Conservation (phyloP, 35 echinoderm and acorn worm genomes). For the Nesometra sesokonis region DNA sequence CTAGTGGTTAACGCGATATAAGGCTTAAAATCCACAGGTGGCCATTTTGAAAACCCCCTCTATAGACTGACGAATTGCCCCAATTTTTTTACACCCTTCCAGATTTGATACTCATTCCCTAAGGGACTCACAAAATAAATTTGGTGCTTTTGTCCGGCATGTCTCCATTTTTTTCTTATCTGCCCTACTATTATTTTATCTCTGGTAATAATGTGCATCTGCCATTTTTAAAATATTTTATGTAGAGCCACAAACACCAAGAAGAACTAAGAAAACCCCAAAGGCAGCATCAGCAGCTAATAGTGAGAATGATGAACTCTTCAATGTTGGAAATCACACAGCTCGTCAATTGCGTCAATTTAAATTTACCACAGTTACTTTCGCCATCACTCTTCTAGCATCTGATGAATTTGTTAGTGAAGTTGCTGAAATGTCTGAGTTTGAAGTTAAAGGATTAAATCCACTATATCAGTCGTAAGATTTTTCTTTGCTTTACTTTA, state of each 20-base stretch:
- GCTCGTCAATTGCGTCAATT: conserved; percentile 74
- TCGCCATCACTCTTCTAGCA: conserved; percentile 46
- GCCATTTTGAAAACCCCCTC: too few species aligned
- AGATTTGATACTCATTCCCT: too few species aligned
- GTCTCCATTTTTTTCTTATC: too few species aligned
- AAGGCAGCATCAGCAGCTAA: not conserved
- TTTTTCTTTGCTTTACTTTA: too few species aligned
- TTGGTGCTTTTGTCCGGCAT: too few species aligned
- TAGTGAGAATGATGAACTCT: not conserved
- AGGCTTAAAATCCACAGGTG: too few species aligned
- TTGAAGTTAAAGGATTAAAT: not conserved
- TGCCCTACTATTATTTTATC: too few species aligned
- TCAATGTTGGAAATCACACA: conserved; percentile 31
- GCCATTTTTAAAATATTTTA: not conserved
- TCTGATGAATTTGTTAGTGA: conserved; percentile 49
- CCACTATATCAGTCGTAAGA: not conserved
- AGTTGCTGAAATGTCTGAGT: conserved; percentile 9
- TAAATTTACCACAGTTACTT: conserved; percentile 59
- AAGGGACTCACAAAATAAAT: too few species aligned
- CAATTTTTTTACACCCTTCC: too few species aligned
- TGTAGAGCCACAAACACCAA: not conserved
- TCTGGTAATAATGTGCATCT: too few species aligned
- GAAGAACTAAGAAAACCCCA: not conserved
- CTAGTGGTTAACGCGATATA: too few species aligned
- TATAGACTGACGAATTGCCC: too few species aligned